Percentiles rank a stretch among this genome's conserved stretches.
These are phyloP conservation scores for Scotopteryx bipunctaria DNA, from an alignment of 2,888 invertebrate genomes.

Conservation along the genomic window DNA sequence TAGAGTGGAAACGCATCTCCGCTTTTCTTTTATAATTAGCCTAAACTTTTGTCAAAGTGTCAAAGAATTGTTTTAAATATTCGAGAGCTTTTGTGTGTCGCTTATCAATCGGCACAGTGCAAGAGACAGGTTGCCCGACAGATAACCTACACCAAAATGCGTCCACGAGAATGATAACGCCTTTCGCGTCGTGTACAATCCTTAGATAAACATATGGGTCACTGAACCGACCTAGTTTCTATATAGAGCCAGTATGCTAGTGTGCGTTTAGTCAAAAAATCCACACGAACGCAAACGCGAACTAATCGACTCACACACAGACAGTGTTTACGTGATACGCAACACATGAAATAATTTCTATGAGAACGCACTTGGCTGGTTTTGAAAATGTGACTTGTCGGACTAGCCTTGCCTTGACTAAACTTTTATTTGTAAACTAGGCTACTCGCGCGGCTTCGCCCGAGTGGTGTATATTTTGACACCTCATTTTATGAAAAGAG, in stretches of 20 bases:
- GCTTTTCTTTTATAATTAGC: no score
- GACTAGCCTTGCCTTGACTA: no score
- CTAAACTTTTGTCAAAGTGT: no score
- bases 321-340: conserved; percentile 17
- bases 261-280: conserved; percentile 71
- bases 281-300: conserved; percentile 49
- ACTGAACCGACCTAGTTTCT: conserved; percentile 81
- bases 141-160: conserved; percentile 78
- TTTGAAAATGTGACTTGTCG: no score
- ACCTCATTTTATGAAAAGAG: no score
- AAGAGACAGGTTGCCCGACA: conserved; percentile 73
- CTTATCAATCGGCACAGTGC: conserved; percentile 48
- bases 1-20: no score
- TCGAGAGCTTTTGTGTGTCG: neutral
- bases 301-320: conserved; percentile 52
- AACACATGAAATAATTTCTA: conserved; percentile 21
- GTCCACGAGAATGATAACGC: conserved; percentile 68
- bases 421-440: no score
- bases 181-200: conserved; percentile 69
- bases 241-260: conserved; percentile 50
- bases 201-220: conserved; percentile 83
- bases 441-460: no score
- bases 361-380: conserved; percentile 39
- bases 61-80: neutral
- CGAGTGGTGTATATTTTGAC: no score